Evolutionary conservation across 2,888 invertebrate species (phyloP).

Genomic region (Trisateles emortualis): DNA sequence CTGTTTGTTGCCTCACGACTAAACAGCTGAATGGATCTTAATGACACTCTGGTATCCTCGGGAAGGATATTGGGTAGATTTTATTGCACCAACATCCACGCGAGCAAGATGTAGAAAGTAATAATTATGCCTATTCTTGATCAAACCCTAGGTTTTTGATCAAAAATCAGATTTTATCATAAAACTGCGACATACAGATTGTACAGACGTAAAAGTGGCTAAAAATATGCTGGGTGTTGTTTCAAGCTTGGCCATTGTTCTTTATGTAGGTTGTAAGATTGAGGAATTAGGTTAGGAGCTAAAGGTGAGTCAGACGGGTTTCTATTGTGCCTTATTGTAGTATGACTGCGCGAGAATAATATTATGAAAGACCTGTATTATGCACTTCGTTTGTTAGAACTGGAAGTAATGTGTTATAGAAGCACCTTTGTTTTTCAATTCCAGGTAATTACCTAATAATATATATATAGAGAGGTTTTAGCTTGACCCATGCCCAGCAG

Average conservation of each 20-base stretch:
- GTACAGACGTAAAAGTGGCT: not conserved
- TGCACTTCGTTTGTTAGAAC: not conserved
- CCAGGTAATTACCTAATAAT: not conserved
- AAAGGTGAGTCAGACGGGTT: constrained; percentile 8
- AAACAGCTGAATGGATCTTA: no score
- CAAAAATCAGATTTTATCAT: no score
- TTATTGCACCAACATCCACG: no score
- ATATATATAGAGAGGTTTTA: no score
- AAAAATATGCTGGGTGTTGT: constrained; percentile 1
- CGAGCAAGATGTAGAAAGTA: no score
- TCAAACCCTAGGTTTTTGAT: no score
- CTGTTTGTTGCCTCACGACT: no score
- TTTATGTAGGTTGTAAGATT: constrained; percentile 18
- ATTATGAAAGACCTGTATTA: constrained; percentile 13
- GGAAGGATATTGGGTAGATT: no score
- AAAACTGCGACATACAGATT: not conserved
- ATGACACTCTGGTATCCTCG: no score
- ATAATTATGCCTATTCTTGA: no score
- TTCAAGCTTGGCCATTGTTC: constrained; percentile 4
- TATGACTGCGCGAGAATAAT: constrained; percentile 21
- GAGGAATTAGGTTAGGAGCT: constrained; percentile 16
- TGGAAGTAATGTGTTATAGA: not conserved
- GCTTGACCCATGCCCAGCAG: no score
- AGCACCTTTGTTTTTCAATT: not conserved
- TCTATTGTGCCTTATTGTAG: constrained; percentile 10